phyloP scores from a whole-genome alignment of 2,888 invertebrate species.

The Melanotus villosus region DNA sequence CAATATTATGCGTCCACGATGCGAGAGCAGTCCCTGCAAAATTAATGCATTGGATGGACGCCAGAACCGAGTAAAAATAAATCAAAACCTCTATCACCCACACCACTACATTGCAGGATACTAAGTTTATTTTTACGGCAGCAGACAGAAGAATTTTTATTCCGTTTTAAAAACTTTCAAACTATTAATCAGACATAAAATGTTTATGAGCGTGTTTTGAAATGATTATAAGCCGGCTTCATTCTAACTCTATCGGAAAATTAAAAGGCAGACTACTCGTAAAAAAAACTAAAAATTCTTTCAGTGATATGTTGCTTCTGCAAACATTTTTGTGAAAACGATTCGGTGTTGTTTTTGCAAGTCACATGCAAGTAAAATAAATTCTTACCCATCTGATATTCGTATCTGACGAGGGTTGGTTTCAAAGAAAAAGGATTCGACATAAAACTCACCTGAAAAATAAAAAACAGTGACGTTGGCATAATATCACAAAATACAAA shows the following conservation, averaged over 20 bases:
- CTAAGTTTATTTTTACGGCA: slow-evolving; percentile 24
- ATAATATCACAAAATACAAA: not conserved
- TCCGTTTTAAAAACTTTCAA: slow-evolving; percentile 17
- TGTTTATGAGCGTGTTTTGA: slow-evolving; percentile 19
- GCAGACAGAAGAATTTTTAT: slow-evolving; percentile 18
- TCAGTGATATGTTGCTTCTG: too few species aligned
- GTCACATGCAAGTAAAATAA: not conserved
- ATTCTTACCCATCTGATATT: not conserved
- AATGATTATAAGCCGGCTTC: slow-evolving; percentile 7
- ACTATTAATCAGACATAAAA: slow-evolving; percentile 16
- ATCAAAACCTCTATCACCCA: slow-evolving; percentile 40
- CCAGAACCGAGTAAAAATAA: slow-evolving; percentile 35
- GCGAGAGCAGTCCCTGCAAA: slow-evolving; percentile 9
- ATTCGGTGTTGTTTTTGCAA: too few species aligned
- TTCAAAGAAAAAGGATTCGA: not conserved
- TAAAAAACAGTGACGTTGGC: not conserved
- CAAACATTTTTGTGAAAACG: not conserved
- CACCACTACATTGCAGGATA: slow-evolving; percentile 16
- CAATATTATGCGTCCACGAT: slow-evolving; percentile 12
- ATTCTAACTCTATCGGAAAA: not conserved
- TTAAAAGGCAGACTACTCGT: not conserved
- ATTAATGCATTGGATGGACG: slow-evolving; percentile 36
- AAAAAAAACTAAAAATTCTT: not conserved
- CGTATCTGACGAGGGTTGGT: not conserved
- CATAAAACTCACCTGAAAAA: slow-evolving; percentile 7